A percentile compares a stretch with the other conserved stretches of the same genome.
phyloP scores from a whole-genome alignment of 1,140 invertebrate species.

The Marisa cornuarietis region DNA sequence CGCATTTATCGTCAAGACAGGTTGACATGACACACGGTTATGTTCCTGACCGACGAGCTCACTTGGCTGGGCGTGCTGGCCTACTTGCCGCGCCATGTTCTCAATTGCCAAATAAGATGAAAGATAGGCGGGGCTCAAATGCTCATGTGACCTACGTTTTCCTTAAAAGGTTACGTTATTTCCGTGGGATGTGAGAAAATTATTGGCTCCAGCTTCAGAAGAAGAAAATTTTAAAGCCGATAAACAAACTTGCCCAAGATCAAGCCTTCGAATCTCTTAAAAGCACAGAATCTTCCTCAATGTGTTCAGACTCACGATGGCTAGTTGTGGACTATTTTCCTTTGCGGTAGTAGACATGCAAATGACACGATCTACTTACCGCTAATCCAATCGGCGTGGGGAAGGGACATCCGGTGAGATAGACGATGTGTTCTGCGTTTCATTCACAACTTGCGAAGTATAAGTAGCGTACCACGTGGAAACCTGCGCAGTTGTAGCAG shows the following conservation, averaged over 20 bases:
- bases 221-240: background rate
- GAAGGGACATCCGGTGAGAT: background rate
- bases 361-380: background rate
- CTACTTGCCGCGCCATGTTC: too few species aligned
- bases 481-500: background rate
- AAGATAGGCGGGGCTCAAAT: background rate
- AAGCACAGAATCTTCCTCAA: background rate
- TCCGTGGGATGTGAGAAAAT: background rate
- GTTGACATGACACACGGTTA: too few species aligned
- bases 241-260: background rate
- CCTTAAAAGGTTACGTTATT: background rate
- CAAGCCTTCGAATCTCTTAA: background rate
- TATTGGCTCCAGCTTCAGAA: background rate
- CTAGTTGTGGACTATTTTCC: background rate
- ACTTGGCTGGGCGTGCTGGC: too few species aligned
- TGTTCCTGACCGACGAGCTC: too few species aligned
- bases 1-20: too few species aligned
- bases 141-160: background rate
- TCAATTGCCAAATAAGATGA: background rate
- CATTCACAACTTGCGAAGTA: constrained; percentile 2
- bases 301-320: background rate
- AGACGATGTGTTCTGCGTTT: background rate
- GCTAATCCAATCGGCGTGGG: background rate
- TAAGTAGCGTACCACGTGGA: background rate
- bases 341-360: background rate